Evolutionary conservation across 2,797 vertebrate genomes (phyloP).

Genomic region (Rachycentron canadum): DNA sequence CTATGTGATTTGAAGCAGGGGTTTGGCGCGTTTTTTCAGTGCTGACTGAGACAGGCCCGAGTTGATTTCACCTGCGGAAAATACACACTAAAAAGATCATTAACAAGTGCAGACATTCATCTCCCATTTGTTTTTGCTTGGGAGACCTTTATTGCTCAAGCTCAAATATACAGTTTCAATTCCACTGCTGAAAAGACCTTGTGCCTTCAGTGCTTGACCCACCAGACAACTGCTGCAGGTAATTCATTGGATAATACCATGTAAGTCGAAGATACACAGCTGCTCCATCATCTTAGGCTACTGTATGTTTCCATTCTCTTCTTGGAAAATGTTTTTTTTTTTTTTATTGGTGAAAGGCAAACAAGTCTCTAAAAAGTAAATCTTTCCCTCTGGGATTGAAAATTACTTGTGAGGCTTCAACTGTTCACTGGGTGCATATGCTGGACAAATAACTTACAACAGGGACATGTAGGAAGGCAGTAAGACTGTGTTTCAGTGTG

Average conservation of each 20-base stretch:
- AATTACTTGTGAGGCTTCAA: neutral
- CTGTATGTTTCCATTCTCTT: neutral
- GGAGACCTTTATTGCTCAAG: neutral
- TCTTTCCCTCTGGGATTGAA: neutral
- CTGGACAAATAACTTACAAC: neutral
- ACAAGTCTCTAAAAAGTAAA: neutral
- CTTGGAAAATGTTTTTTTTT: neutral
- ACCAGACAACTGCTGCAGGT: neutral
- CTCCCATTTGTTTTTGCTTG: neutral
- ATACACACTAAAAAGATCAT: neutral
- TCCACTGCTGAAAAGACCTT: neutral
- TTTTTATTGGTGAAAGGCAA: neutral
- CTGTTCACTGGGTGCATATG: neutral
- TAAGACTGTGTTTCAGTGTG: neutral
- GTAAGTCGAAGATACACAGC: neutral
- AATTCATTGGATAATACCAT: neutral
- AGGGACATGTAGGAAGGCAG: neutral
- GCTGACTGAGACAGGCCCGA: neutral
- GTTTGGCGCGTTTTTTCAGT: fast-evolving
- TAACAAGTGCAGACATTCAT: neutral
- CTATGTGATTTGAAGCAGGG: neutral
- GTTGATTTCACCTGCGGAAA: neutral
- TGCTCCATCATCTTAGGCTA: neutral
- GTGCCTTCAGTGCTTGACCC: neutral
- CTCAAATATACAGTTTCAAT: neutral